These are phyloP conservation scores for Limnephilus lunatus DNA, from an alignment of 2,888 invertebrate genomes.

Conservation along the genomic window DNA sequence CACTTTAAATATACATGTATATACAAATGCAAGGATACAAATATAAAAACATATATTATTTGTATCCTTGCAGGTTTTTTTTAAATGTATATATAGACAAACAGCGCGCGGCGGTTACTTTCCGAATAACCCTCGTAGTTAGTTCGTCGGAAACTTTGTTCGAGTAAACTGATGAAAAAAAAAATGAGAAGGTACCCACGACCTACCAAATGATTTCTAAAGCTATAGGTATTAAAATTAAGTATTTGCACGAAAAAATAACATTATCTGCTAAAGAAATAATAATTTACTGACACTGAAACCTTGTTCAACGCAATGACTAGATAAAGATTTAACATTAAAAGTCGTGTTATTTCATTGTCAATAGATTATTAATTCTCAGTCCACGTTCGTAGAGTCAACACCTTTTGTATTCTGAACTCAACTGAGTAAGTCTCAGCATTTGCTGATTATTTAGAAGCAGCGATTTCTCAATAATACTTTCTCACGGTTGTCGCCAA, in stretches of 20 bases:
- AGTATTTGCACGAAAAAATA: not conserved
- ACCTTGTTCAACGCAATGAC: not conserved
- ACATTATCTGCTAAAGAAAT: not conserved
- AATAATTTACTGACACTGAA: not conserved
- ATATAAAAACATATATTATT: no score
- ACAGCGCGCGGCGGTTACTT: no score
- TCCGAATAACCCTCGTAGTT: not conserved
- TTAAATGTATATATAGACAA: no score
- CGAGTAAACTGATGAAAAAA: not conserved
- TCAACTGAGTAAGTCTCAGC: not conserved
- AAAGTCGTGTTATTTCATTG: not conserved
- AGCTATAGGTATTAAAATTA: not conserved
- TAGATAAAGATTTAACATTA: not conserved
- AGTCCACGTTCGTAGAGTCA: not conserved
- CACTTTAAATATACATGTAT: no score
- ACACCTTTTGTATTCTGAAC: not conserved
- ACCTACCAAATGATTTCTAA: not conserved
- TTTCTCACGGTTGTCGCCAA: constrained; percentile 14
- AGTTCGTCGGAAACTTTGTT: no score
- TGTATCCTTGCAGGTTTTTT: no score
- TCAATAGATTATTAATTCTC: not conserved
- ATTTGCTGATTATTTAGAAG: not conserved
- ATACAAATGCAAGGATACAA: no score
- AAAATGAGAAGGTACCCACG: not conserved
- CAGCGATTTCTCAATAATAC: not conserved